These are phyloP conservation scores for Leptobrachium ailaonicum DNA, from an alignment of 2,113 vertebrate genomes.

Conservation along the genomic window DNA sequence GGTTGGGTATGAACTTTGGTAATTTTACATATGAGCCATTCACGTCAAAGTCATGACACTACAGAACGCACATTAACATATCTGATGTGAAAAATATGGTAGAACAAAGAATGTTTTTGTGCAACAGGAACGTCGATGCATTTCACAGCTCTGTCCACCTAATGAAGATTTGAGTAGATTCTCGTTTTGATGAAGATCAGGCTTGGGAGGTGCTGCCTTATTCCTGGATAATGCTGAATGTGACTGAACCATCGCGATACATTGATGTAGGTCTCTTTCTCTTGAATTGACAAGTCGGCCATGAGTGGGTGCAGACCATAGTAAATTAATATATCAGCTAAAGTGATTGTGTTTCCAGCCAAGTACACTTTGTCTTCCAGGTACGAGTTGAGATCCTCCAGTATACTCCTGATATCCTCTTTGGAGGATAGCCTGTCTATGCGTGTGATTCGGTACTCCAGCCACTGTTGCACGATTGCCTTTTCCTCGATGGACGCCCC, in stretches of 20 bases:
- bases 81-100: too few species aligned
- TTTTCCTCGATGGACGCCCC: slow-evolving; percentile 79
- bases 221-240: slow-evolving; percentile 85
- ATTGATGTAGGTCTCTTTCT: slow-evolving; percentile 89
- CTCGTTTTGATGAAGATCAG: slow-evolving; percentile 89
- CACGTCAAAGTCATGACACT: too few species aligned
- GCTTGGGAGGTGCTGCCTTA: slow-evolving; percentile 81
- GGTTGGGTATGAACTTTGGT: too few species aligned
- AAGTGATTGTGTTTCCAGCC: slow-evolving; percentile 82
- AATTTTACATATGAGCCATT: too few species aligned
- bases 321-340: slow-evolving; percentile 89
- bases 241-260: slow-evolving; percentile 95
- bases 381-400: slow-evolving; percentile 90
- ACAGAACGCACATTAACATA: too few species aligned
- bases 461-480: slow-evolving; percentile 91
- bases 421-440: slow-evolving; percentile 71
- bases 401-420: slow-evolving; percentile 73
- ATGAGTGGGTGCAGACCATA: slow-evolving; percentile 87
- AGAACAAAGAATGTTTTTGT: too few species aligned
- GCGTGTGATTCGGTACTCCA: slow-evolving; percentile 86
- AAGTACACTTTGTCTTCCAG: slow-evolving; percentile 95
- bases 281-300: slow-evolving; percentile 86
- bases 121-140: neutral
- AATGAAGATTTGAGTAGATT: slow-evolving; percentile 72
- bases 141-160: slow-evolving; percentile 19